Conservation (phyloP, 2,888 invertebrate species). For the Melanchra persicariae region DNA sequence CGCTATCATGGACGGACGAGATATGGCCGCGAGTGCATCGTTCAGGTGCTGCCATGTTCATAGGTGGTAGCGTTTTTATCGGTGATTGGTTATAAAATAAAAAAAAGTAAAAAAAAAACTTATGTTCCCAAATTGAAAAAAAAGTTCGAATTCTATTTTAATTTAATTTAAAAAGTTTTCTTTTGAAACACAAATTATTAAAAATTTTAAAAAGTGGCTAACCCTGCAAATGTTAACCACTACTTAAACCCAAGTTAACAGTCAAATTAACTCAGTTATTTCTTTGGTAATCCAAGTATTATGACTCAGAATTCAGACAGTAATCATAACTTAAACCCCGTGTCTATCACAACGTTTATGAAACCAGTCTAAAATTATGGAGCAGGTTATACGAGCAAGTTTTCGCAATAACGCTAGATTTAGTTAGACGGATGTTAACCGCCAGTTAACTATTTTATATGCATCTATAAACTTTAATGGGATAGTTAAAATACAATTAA, state of each 20-base stretch:
- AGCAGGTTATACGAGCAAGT: conserved; percentile 23
- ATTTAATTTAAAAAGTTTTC: too few species aligned
- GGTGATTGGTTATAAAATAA: too few species aligned
- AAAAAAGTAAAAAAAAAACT: not conserved
- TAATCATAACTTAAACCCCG: conserved; percentile 33
- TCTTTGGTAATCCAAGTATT: conserved; percentile 22
- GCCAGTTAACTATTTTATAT: conserved; percentile 49
- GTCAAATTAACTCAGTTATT: not conserved
- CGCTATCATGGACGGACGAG: conserved; percentile 72
- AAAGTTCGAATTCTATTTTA: not conserved
- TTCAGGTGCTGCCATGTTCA: conserved; percentile 25
- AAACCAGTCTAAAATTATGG: conserved; percentile 54
- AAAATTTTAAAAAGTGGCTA: not conserved
- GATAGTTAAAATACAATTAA: conserved; percentile 53
- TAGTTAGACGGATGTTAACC: conserved; percentile 26
- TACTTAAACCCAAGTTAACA: not conserved
- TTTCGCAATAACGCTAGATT: conserved; percentile 44
- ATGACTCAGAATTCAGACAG: conserved; percentile 42
- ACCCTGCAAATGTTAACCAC: not conserved
- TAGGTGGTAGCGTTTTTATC: conserved; percentile 41
- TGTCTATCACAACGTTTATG: conserved; percentile 55
- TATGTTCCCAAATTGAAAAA: not conserved
- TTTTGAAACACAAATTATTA: too few species aligned
- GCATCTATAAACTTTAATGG: conserved; percentile 51
- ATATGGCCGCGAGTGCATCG: conserved; percentile 71